phyloP scores from a whole-genome alignment of 2,113 vertebrate genomes.

The Fulica atra region DNA sequence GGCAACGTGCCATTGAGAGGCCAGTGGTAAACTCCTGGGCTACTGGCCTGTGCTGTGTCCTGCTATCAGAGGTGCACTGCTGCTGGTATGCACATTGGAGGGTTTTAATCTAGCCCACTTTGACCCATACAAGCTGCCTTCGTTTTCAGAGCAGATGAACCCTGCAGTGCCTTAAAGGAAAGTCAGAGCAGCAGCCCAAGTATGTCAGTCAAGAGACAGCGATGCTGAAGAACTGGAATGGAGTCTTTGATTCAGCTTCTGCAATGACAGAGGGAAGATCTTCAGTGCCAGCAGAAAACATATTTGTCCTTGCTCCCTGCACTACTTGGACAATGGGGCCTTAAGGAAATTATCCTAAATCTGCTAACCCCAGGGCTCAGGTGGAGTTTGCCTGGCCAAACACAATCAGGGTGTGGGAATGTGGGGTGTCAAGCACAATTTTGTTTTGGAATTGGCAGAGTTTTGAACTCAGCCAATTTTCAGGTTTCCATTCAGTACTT shows the following conservation, averaged over 20 bases:
- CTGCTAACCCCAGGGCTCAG: not conserved
- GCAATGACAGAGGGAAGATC: not conserved
- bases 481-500: not conserved
- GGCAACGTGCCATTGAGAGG: rapidly evolving
- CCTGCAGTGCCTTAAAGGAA: not conserved
- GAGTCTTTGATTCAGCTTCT: not conserved
- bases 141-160: not conserved
- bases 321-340: rapidly evolving
- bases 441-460: not conserved
- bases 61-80: not conserved
- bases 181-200: not conserved
- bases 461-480: not conserved
- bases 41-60: not conserved
- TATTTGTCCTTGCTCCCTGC: not conserved
- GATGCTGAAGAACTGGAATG: not conserved
- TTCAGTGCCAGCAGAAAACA: not conserved
- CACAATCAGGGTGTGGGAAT: not conserved
- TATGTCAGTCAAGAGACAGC: not conserved
- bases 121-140: not conserved
- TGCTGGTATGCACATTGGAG: rapidly evolving
- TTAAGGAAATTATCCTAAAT: not conserved
- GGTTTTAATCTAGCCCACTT: not conserved
- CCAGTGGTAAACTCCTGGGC: not conserved
- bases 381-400: not conserved
- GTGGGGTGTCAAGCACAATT: rapidly evolving